A percentile compares a stretch with the other conserved stretches of the same genome.
phyloP scores from a whole-genome alignment of 2,113 vertebrate genomes.

The Illadopsis cleaveri region DNA sequence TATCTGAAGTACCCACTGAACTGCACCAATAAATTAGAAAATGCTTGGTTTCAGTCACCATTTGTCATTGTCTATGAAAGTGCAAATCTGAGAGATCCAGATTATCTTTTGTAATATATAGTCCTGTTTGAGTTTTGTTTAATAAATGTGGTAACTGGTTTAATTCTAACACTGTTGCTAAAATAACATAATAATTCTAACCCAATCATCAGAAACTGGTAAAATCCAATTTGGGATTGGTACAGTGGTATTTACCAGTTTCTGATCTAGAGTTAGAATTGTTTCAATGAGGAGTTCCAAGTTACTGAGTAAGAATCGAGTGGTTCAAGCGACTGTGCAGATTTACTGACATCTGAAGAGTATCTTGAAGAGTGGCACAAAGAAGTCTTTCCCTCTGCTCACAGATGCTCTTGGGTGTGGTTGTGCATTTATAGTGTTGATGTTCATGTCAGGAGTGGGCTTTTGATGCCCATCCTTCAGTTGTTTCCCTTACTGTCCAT shows the following conservation, averaged over 20 bases:
- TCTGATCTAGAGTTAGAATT: not conserved
- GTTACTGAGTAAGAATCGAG: not conserved
- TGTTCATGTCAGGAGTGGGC: not conserved
- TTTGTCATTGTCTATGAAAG: not conserved
- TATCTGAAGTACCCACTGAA: not conserved
- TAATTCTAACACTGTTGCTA: not conserved
- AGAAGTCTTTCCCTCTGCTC: not conserved
- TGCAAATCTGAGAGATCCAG: not conserved
- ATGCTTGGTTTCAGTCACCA: not conserved
- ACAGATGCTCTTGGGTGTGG: not conserved
- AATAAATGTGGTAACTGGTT: not conserved
- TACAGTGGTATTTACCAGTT: not conserved
- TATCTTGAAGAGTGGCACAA: not conserved
- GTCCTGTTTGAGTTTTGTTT: not conserved
- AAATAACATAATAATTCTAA: not conserved
- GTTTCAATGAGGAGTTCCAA: not conserved
- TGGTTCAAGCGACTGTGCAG: not conserved
- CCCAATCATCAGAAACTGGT: not conserved
- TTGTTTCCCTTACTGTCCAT: slow-evolving; percentile 12
- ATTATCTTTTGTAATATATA: not conserved
- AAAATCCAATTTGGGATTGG: not conserved
- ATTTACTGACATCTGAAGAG: not conserved
- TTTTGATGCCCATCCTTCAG: not conserved
- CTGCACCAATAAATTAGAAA: not conserved
- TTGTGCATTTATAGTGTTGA: not conserved